Conservation (phyloP, 2,888 invertebrate species). For the Lithophane ornitopus region DNA sequence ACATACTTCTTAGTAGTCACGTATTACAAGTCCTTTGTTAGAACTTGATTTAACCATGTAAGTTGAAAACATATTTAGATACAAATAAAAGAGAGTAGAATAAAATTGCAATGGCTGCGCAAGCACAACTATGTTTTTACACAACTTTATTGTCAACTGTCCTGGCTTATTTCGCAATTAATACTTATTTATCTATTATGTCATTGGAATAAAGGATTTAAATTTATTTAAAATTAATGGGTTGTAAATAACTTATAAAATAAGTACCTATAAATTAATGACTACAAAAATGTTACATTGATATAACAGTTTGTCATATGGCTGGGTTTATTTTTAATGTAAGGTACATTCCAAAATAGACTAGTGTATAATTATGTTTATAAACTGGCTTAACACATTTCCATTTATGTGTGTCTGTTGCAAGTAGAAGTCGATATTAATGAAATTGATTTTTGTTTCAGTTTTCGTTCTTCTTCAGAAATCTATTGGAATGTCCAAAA, state of each 20-base stretch:
- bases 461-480: conserved; percentile 95
- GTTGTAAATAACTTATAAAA: neutral
- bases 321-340: neutral
- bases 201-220: conserved; percentile 1
- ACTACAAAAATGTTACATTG: neutral
- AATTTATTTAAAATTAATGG: neutral
- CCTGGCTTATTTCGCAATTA: neutral
- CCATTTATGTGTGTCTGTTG: neutral
- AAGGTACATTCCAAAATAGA: neutral
- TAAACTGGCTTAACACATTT: neutral
- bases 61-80: conserved; percentile 10
- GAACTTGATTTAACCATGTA: neutral
- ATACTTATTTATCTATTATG: neutral
- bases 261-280: conserved; percentile 2
- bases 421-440: neutral
- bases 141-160: neutral
- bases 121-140: neutral
- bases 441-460: conserved; percentile 84
- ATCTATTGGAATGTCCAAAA: conserved; percentile 95
- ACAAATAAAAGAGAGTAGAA: neutral
- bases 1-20: neutral
- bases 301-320: neutral
- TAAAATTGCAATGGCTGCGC: conserved; percentile 1
- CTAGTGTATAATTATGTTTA: neutral
- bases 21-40: conserved; percentile 3